Evolutionary conservation across 2,888 invertebrate species (phyloP).

Genomic region (Myopa tessellatipennis): DNA sequence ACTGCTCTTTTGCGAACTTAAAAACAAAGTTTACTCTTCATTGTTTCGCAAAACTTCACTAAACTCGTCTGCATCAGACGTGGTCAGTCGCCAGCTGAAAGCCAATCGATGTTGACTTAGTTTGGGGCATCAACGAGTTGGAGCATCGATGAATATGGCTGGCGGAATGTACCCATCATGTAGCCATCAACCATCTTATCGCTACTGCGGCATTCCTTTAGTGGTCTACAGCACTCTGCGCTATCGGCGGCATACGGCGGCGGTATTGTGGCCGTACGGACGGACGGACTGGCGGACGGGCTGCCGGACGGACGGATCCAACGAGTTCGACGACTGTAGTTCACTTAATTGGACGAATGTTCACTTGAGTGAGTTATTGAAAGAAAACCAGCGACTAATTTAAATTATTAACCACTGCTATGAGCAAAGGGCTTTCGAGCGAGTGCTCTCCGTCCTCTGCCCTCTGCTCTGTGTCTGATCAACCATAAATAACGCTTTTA

Average conservation of each 20-base stretch:
- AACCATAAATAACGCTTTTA: constrained; percentile 7
- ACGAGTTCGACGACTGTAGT: neutral
- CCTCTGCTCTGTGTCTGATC: constrained; percentile 2
- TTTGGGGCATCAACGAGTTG: neutral
- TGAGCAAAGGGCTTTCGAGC: constrained; percentile 23
- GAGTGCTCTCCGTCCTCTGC: neutral
- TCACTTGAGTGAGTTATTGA: constrained; percentile 35
- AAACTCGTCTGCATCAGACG: constrained; percentile 13
- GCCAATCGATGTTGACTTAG: constrained; percentile 9
- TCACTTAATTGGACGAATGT: constrained; percentile 32
- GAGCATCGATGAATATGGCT: neutral
- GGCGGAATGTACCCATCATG: neutral
- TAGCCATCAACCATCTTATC: neutral
- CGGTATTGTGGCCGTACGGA: neutral
- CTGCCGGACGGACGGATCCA: neutral
- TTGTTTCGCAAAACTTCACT: constrained; percentile 28
- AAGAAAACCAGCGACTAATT: constrained; percentile 33
- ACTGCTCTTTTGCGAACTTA: constrained; percentile 29
- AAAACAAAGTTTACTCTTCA: constrained; percentile 19
- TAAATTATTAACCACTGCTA: constrained; percentile 29
- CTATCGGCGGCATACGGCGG: neutral
- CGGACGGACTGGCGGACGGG: neutral
- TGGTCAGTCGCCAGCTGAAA: constrained; percentile 5
- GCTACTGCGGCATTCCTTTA: neutral
- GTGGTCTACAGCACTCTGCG: neutral